Conservation (phyloP, 2,888 invertebrate genomes). For the Agrenia bidenticulata region DNA sequence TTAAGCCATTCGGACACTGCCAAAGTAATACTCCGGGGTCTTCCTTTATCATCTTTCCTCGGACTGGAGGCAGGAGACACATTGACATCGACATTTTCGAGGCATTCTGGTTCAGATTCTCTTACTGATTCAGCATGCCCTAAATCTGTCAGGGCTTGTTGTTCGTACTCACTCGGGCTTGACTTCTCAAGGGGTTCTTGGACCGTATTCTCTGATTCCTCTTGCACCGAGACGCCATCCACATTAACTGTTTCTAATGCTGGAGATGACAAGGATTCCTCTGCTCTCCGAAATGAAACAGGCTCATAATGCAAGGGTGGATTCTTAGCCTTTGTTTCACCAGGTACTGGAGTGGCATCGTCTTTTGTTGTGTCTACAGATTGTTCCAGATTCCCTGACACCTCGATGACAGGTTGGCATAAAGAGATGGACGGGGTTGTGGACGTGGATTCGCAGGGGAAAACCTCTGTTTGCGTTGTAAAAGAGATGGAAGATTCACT, state of each 20-base stretch:
- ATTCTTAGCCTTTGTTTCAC: not conserved
- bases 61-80: not conserved
- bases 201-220: no score
- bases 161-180: conserved; percentile 1
- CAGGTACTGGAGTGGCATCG: not conserved
- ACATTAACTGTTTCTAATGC: not conserved
- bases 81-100: conserved; percentile 10
- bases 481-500: not conserved
- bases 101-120: not conserved
- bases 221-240: not conserved
- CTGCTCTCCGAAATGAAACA: no score
- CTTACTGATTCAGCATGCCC: not conserved
- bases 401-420: no score
- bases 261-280: not conserved
- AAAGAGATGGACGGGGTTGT: no score
- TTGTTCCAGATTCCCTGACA: no score
- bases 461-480: not conserved
- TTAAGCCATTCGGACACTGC: conserved; percentile 53
- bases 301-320: not conserved
- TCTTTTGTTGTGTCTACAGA: no score
- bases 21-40: conserved; percentile 52
- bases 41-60: conserved; percentile 10
- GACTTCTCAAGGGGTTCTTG: not conserved
- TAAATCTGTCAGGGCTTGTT: conserved; percentile 13
- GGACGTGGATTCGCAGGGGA: not conserved